Evolutionary conservation across 2,888 invertebrate genomes (phyloP), one percentile per base, ranked within the genome.

Genomic region (Dascillus cervinus): DNA sequence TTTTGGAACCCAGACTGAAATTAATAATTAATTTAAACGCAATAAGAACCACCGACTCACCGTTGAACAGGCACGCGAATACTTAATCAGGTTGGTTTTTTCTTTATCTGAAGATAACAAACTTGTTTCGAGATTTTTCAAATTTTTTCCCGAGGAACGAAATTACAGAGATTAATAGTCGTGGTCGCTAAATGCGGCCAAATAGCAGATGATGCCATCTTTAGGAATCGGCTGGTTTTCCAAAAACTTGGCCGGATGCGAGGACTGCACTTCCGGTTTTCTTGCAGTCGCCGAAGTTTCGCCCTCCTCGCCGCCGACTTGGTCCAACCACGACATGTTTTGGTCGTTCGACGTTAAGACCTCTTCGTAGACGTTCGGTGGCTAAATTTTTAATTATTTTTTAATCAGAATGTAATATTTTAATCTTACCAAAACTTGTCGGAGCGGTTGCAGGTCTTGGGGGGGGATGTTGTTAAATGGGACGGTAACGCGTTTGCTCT

Each of bases 391-490:
- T n/a, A n/a, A n/a, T n/a, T n/a, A n/a, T n/a, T n/a, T n/a, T n/a
- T 8, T 17, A 17, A 8, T 17, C 17, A 17, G 8, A 17, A 17
- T 17, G 8, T 8, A 6, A 34, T 33, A 9, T 11, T 14, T 30
- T 8, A 11, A 19, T 11, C 37, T 49, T 52, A 64, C 66, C 49
- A 66, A 50, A 26, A 62, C 53, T 29, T 62, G 58, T 32, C 56
- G 49, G 3, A 67, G 44, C 2, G 62, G 61, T 12, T 47, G 47
- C 20, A 68, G 43, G 10, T 55, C 51, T 9, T 44, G 40, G 3
- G 55, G 52, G 10, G 67, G 66, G 2, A 46, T 24, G 35, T 43
- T 44, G 32, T 57, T 60, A 38, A 67, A 67, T 1, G 66, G 66
- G 28, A 58, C 55, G 3, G 58, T 54, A 5, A 67, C 47, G 42